phyloP scores from a whole-genome alignment of 2,113 vertebrate species.

The Crotalus viridis region DNA sequence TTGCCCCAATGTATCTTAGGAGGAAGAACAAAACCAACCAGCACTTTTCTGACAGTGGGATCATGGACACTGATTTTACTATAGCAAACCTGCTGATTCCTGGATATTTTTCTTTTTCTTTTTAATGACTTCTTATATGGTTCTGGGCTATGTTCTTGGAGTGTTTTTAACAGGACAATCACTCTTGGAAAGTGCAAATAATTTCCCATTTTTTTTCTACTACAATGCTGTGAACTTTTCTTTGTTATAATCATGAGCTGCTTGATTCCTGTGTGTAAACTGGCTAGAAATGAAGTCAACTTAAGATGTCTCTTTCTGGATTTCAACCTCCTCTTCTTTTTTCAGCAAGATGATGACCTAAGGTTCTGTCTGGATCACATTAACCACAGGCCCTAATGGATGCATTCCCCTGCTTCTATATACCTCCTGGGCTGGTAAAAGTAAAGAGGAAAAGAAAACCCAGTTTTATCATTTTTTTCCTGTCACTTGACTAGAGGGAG shows the following conservation, averaged over 20 bases:
- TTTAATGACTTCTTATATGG: neutral
- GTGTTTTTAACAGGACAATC: neutral
- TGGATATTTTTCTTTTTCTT: neutral
- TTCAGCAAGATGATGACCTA: neutral
- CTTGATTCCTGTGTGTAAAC: neutral
- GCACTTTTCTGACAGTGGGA: neutral
- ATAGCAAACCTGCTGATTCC: neutral
- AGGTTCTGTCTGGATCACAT: neutral
- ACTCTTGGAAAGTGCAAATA: neutral
- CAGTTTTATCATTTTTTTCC: neutral
- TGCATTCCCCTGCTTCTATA: neutral
- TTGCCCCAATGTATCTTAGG: neutral
- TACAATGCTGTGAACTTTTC: neutral
- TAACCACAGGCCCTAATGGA: neutral
- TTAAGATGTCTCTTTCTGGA: neutral
- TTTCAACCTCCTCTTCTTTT: neutral
- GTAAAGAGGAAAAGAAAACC: neutral
- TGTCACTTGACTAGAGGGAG: neutral
- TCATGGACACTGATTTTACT: neutral
- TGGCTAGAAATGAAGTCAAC: neutral
- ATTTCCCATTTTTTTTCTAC: neutral
- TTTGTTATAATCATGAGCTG: neutral
- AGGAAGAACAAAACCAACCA: neutral
- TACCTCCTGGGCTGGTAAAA: neutral
- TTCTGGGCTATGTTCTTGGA: neutral